phyloP scores from a whole-genome alignment of 2,797 vertebrate species.

The Myiotriccus ornatus region DNA sequence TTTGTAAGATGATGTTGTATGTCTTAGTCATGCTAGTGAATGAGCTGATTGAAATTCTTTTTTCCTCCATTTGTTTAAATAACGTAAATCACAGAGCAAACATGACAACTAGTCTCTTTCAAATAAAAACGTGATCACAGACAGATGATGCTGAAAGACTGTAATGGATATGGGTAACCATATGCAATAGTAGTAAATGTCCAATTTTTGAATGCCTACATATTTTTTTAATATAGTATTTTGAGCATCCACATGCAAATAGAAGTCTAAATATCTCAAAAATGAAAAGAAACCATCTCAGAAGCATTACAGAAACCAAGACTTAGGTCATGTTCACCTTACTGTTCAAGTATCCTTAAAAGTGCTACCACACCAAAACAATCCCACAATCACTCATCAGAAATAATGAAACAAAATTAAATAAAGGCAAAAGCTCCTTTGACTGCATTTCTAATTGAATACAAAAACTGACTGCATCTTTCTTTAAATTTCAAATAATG shows the following conservation, averaged over 20 bases:
- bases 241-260: not conserved
- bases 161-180: not conserved
- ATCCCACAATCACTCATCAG: not conserved
- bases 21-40: constrained; percentile 47
- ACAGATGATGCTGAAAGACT: constrained; percentile 8
- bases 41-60: constrained; percentile 55
- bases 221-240: not conserved
- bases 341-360: not conserved
- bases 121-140: constrained; percentile 49
- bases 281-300: not conserved
- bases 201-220: not conserved
- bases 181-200: not conserved
- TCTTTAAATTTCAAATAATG: not conserved
- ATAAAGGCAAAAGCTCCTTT: not conserved
- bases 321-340: not conserved
- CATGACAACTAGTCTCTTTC: constrained; percentile 41
- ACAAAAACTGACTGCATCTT: not conserved
- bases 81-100: constrained; percentile 62
- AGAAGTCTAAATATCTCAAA: not conserved
- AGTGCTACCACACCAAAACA: not conserved
- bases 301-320: not conserved
- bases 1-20: constrained; percentile 24
- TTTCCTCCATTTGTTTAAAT: not conserved
- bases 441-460: not conserved
- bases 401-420: not conserved